phyloP scores from a whole-genome alignment of 92 coral and sea anemone genomes.

The Porites rus region DNA sequence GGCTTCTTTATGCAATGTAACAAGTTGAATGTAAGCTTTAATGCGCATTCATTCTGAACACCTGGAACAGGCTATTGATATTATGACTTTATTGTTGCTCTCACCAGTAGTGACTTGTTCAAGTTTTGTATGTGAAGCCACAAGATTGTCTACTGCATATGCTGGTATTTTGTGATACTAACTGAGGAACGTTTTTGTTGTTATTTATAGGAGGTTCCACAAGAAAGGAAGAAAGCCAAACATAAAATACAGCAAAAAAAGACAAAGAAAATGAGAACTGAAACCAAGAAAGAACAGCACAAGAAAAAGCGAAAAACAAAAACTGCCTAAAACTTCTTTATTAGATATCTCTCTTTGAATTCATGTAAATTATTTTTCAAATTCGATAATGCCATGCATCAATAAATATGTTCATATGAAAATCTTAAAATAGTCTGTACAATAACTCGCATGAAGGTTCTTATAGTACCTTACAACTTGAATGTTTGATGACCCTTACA shows the following conservation, averaged over 20 bases:
- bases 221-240: constrained; percentile 22
- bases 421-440: too few species aligned
- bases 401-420: not conserved
- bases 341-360: not conserved
- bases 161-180: not conserved
- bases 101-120: too few species aligned
- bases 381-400: not conserved
- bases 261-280: constrained; percentile 22
- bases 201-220: constrained; percentile 18
- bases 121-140: not conserved
- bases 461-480: too few species aligned
- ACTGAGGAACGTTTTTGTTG: not conserved
- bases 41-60: too few species aligned
- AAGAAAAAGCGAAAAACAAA: constrained; percentile 16
- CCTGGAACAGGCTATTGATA: too few species aligned
- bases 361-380: not conserved
- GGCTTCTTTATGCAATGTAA: too few species aligned
- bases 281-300: constrained; percentile 1
- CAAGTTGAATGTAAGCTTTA: too few species aligned
- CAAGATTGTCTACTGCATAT: not conserved
- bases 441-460: too few species aligned
- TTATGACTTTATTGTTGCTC: too few species aligned
- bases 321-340: constrained; percentile 6
- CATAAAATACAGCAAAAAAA: constrained; percentile 9
- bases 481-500: too few species aligned